phyloP scores from a whole-genome alignment of 1,140 invertebrate species.

The Frieseomelitta varia region DNA sequence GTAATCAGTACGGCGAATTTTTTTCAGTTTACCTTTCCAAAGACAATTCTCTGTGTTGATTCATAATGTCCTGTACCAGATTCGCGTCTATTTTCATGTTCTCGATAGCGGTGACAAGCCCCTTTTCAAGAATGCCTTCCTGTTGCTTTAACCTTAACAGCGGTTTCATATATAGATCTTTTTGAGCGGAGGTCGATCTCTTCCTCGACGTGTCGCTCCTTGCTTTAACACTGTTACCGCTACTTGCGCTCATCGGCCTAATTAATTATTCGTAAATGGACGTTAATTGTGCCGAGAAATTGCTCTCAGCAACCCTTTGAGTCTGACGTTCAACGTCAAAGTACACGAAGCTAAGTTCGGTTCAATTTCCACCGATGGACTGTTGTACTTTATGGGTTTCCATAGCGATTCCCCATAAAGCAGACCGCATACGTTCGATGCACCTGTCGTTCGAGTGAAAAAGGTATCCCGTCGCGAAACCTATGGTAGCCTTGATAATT shows the following conservation, averaged over 20 bases:
- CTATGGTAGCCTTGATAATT: neutral
- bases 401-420: constrained; percentile 55
- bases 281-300: neutral
- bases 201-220: neutral
- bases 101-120: constrained; percentile 65
- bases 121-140: constrained; percentile 74
- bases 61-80: constrained; percentile 64
- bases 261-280: constrained; percentile 28
- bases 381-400: constrained; percentile 47
- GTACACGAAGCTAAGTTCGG: neutral
- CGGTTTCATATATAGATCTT: constrained; percentile 64
- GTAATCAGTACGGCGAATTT: neutral
- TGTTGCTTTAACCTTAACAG: constrained; percentile 75
- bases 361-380: neutral
- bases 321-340: constrained; percentile 3
- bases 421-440: neutral
- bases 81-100: constrained; percentile 73
- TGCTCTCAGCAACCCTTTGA: neutral
- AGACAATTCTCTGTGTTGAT: constrained; percentile 57
- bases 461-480: neutral
- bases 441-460: constrained; percentile 39
- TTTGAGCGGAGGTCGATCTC: constrained; percentile 37
- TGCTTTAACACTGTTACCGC: neutral
- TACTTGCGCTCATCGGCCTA: neutral
- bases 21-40: constrained; percentile 70